Evolutionary conservation across 1,140 invertebrate genomes (phyloP).

Genomic region (Pomacea maculata): DNA sequence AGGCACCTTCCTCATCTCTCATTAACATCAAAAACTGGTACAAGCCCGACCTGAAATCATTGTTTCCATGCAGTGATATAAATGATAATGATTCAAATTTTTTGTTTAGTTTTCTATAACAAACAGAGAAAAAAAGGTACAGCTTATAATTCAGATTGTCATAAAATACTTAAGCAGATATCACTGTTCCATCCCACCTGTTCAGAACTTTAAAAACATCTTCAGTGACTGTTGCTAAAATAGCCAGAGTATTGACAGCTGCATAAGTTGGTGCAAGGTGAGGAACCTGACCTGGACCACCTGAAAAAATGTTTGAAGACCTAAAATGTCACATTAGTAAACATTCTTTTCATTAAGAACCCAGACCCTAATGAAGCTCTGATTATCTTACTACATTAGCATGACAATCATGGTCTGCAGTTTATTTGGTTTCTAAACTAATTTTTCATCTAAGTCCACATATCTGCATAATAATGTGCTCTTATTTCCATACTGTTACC

Average conservation of each 20-base stretch:
- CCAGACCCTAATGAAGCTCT: too few species aligned
- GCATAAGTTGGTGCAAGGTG: slow-evolving; percentile 98
- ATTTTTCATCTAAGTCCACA: too few species aligned
- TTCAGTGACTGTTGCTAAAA: slow-evolving; percentile 78
- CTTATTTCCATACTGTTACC: too few species aligned
- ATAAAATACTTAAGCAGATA: too few species aligned
- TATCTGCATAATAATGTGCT: too few species aligned
- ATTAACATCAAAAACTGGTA: slow-evolving; percentile 82
- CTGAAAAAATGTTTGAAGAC: slow-evolving; percentile 42
- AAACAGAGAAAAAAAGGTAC: too few species aligned
- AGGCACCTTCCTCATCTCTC: slow-evolving; percentile 86
- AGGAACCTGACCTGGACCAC: slow-evolving; percentile 88
- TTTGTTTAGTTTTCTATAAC: too few species aligned
- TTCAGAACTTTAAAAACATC: slow-evolving; percentile 89
- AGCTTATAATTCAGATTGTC: too few species aligned
- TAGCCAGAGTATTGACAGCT: slow-evolving; percentile 90
- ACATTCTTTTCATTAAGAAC: neutral
- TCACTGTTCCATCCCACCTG: slow-evolving; percentile 68
- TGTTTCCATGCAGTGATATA: neutral
- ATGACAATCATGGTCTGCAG: too few species aligned
- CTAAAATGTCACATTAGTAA: neutral
- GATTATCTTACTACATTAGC: too few species aligned
- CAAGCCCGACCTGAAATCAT: slow-evolving; percentile 71
- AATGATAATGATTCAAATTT: too few species aligned
- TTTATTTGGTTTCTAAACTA: too few species aligned